Conservation (phyloP, 2,113 vertebrate genomes). For the Phaethornis superciliosus region DNA sequence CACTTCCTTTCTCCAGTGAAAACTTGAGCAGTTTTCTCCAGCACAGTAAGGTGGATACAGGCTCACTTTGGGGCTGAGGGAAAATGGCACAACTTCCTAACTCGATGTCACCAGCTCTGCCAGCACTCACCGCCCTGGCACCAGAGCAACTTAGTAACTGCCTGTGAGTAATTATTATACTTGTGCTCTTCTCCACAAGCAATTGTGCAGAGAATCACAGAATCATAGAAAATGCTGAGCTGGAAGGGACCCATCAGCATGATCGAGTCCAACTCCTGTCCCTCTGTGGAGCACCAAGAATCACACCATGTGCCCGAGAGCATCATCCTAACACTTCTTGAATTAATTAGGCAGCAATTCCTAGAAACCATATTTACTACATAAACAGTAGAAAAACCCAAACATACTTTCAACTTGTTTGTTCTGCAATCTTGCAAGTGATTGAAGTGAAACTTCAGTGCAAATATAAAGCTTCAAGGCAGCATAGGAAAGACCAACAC, state of each 20-base stretch:
- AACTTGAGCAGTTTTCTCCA: not conserved
- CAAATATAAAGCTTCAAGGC: not conserved
- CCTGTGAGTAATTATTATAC: not conserved
- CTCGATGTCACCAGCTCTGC: not conserved
- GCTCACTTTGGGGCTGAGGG: not conserved
- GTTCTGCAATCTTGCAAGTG: not conserved
- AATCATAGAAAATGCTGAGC: no score
- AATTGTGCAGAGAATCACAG: not conserved
- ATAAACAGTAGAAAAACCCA: not conserved
- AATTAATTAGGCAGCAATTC: not conserved
- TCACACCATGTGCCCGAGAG: no score
- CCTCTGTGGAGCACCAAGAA: no score
- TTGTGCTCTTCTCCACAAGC: not conserved
- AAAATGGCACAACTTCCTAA: not conserved
- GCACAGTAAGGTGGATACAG: rapidly evolving
- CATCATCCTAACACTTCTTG: no score
- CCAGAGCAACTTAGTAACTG: not conserved
- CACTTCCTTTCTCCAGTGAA: rapidly evolving
- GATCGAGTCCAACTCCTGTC: no score
- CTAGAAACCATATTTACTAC: not conserved
- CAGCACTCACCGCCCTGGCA: no score
- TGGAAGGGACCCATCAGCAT: no score
- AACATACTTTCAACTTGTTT: not conserved
- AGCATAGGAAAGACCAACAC: not conserved
- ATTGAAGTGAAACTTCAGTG: not conserved